Conservation (phyloP, 2,113 vertebrate genomes). For the Heterocephalus glaber region DNA sequence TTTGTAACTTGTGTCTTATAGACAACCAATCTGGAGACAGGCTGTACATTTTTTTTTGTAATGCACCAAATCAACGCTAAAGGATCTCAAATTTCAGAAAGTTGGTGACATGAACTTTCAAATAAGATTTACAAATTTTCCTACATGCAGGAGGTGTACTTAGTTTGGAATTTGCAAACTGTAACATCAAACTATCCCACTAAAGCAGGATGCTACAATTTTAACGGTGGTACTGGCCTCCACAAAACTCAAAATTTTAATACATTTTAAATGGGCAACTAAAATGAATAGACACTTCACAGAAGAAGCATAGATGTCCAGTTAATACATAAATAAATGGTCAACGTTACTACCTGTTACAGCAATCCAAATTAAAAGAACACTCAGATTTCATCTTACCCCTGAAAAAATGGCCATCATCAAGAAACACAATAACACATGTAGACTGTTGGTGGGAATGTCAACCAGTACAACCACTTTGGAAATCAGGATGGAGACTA, state of each 20-base stretch:
- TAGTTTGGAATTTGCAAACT: conserved; percentile 1
- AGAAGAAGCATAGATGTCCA: background rate
- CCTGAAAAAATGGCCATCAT: background rate
- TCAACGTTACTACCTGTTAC: background rate
- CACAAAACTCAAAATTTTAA: background rate
- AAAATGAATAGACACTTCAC: background rate
- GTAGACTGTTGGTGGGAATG: background rate
- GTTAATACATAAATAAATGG: background rate
- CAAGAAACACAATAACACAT: background rate
- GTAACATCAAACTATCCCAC: background rate
- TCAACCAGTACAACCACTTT: background rate
- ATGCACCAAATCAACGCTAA: background rate
- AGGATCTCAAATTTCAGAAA: background rate
- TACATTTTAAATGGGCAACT: background rate
- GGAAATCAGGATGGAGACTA: background rate
- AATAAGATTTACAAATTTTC: background rate
- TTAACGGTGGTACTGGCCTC: background rate
- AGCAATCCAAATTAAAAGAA: background rate
- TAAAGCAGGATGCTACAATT: background rate
- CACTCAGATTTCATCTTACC: background rate
- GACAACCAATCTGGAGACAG: background rate
- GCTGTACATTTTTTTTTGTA: background rate
- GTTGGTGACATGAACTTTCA: background rate
- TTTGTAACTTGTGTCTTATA: background rate
- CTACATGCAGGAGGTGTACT: background rate